Base-by-base conservation (phyloP, 1,140 invertebrate genomes). In the Trissolcus basalis region DNA sequence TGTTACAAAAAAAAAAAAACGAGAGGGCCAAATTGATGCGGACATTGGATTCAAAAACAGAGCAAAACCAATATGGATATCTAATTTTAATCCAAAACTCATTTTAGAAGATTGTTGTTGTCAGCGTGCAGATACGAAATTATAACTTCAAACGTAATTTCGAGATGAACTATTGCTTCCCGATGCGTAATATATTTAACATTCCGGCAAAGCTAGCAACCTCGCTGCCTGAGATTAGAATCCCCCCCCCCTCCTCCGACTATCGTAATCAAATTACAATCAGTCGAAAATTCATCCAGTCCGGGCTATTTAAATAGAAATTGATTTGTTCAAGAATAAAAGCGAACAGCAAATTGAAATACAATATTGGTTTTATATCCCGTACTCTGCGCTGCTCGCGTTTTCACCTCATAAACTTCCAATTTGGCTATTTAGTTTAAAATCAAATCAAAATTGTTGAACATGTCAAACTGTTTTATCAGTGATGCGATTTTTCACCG, bases 201-300 rank as follows among this genome's bases (percentile, higher is more conserved):
- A 39, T 60, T 50, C 1, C 14, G 9, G n/a, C 7, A 11, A 12
- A 19, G 4, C n/a, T 16, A 11, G 4, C n/a, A 33, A 12, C 8
- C 8, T 59, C 16, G 4, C 32, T 11, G 6, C 13, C 5, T 15
- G 1, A 15, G 45, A 64, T 50, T 55, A 54, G 48, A 61, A 70
- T 68, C 48, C n/a, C n/a, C n/a, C n/a, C n/a, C n/a, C n/a, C n/a
- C n/a, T 41, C 16, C 13, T 32, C 35, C 43, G 56, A 55, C 33
- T 61, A 61, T 33, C 39, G 27, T 55, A 70, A 70, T 61, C 44
- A 49, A 55, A 70, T 70, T 70, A 70, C 43, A 55, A 70, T 61
- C 43, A 43, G 41, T 45, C 43, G 41, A 61, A 70, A 48, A 55
- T 60, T 55, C 45, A 60, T 55, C 19, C 8, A 35, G 5, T 13